Evolutionary conservation across 2,797 vertebrate species (phyloP), one percentile per base, ranked within the genome.

Genomic region (Chlorospingus flavigularis): DNA sequence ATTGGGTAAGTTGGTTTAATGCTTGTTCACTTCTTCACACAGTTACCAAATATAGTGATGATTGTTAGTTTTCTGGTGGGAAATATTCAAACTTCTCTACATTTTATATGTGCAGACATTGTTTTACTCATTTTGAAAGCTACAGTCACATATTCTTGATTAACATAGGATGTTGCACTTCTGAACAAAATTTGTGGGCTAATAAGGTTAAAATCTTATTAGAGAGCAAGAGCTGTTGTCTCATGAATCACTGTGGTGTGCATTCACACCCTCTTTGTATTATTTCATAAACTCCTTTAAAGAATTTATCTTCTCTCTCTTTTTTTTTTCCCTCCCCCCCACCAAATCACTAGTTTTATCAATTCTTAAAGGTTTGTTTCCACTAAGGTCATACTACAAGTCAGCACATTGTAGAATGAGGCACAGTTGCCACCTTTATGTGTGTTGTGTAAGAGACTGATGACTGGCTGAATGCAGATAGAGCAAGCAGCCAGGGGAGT

Each of bases 1-100:
- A 99, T 99, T 55, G 99, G 99, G 99, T 99, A 95, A 98, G 98
- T 96, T 91, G 42, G 2, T 45, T 61, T n/a, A 10, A 51, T 54
- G n/a, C 14, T 90, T n/a, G 55, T 7, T 48, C 2, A 1, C 26
- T 72, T 65, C 35, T 84, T 15, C 17, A 10, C 6, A 3, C 28
- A 25, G 17, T 68, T 70, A 47, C 28, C 31, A 60, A 26, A 33
- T 1, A 5, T 7, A 33, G 37, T 42, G 57, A 15, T 77, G 28
- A 30, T 17, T 39, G 8, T 16, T 50, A 25, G 10, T 75, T 62
- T 92, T 66, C 43, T 90, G 15, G 7, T 54, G 26, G 57, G 33
- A 85, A 78, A 7, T 48, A 82, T 0, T 86, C 19, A 8, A 5
- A 21, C 8, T 15, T 67, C 9, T 55, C 20, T 51, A 12, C 5